phyloP scores from a whole-genome alignment of 2,888 invertebrate species.

The Eremobia ochroleuca region DNA sequence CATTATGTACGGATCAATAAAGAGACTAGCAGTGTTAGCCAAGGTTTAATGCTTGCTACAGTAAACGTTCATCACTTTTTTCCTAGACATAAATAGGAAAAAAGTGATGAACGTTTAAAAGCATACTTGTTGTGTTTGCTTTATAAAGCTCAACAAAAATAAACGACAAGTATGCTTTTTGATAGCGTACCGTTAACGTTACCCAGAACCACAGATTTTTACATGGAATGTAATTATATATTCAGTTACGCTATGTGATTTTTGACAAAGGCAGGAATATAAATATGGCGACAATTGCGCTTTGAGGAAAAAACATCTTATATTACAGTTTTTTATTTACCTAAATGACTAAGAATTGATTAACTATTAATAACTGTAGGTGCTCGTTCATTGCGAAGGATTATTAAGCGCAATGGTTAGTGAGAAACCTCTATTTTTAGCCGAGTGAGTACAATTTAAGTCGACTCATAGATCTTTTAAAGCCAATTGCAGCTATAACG shows the following conservation, averaged over 20 bases:
- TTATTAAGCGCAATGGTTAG: constrained; percentile 48
- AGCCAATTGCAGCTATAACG: constrained; percentile 65
- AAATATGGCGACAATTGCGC: not conserved
- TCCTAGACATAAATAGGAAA: too few relatives aligned
- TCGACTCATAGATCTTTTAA: constrained; percentile 60
- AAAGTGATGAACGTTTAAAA: too few relatives aligned
- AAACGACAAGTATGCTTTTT: constrained; percentile 1
- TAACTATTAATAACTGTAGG: not conserved
- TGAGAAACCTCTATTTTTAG: constrained; percentile 52
- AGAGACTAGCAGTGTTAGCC: not conserved
- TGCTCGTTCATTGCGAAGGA: constrained; percentile 4
- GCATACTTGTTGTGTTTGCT: too few relatives aligned
- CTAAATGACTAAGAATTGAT: constrained; percentile 9
- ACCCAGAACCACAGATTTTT: not conserved
- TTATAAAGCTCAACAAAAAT: not conserved
- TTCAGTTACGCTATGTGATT: not conserved
- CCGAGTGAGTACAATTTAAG: constrained; percentile 55
- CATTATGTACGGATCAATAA: not conserved
- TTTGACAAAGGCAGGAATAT: constrained; percentile 1
- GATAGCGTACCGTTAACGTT: not conserved
- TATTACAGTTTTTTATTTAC: not conserved
- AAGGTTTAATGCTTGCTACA: not conserved
- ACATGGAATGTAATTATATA: not conserved
- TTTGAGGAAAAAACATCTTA: not conserved
- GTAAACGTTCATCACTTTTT: not conserved